Conservation (phyloP, 2,888 invertebrate genomes). For the Epinotia demarniana region DNA sequence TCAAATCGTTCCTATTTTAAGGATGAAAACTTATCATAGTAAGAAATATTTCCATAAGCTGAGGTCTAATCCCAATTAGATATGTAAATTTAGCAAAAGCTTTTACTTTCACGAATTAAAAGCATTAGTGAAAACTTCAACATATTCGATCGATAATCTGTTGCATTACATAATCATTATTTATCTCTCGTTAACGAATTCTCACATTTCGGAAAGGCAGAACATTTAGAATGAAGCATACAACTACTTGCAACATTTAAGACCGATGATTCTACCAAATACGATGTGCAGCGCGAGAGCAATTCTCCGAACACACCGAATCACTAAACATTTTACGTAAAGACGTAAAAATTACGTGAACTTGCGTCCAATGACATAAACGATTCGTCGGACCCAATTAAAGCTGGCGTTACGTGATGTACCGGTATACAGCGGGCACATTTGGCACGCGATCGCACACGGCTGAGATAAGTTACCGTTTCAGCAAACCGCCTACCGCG, state of each 20-base stretch:
- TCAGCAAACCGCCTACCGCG: slow-evolving; percentile 50
- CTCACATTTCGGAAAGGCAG: background rate
- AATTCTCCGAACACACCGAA: background rate
- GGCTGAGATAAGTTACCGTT: slow-evolving; percentile 56
- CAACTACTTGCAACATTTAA: background rate
- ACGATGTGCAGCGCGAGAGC: background rate
- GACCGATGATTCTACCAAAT: background rate
- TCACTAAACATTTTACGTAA: slow-evolving; percentile 13
- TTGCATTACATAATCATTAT: slow-evolving; percentile 9
- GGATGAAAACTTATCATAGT: slow-evolving; percentile 3
- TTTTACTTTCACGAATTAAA: slow-evolving; percentile 38
- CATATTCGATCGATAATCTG: slow-evolving; percentile 3
- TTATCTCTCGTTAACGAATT: slow-evolving; percentile 1
- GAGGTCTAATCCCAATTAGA: slow-evolving; percentile 12
- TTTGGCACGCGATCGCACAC: slow-evolving; percentile 63
- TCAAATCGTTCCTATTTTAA: background rate
- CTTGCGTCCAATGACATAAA: slow-evolving; percentile 64
- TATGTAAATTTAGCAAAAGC: slow-evolving; percentile 28
- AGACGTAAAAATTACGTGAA: slow-evolving; percentile 50
- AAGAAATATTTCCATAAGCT: background rate
- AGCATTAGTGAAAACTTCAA: slow-evolving; percentile 25
- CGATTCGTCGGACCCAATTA: slow-evolving; percentile 62
- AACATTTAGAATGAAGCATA: background rate
- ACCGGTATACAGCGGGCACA: slow-evolving; percentile 59
- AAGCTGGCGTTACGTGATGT: slow-evolving; percentile 61